Percentiles rank a stretch among this genome's conserved stretches.
Conservation (phyloP, 1,140 invertebrate genomes). For the Bilobella aurantiaca region DNA sequence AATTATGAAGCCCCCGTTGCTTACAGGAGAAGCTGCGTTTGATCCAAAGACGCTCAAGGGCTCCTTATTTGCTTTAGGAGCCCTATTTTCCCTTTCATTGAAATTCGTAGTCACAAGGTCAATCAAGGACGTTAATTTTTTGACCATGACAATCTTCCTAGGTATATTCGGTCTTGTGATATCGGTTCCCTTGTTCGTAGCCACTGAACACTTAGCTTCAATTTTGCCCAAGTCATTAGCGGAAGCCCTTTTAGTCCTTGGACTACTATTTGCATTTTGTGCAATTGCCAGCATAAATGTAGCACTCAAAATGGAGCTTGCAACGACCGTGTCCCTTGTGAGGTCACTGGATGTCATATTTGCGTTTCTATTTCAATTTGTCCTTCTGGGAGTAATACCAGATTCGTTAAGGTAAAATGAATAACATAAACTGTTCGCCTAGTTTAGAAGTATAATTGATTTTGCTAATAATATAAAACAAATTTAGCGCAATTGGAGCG, state of each 20-base stretch:
- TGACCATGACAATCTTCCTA: slow-evolving; percentile 18
- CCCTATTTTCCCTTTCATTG: slow-evolving; percentile 14
- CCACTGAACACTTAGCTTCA: slow-evolving; percentile 11
- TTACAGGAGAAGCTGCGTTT: slow-evolving; percentile 16
- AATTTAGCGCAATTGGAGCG: not conserved
- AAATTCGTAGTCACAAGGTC: slow-evolving; percentile 21
- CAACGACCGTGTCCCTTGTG: slow-evolving; percentile 9
- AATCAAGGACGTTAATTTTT: slow-evolving; percentile 11
- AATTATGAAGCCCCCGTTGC: slow-evolving; percentile 19
- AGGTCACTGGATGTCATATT: slow-evolving; percentile 15
- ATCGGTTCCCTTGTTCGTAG: slow-evolving; percentile 11
- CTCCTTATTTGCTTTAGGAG: slow-evolving; percentile 10
- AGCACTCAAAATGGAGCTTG: slow-evolving; percentile 21
- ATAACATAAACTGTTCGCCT: too few species aligned
- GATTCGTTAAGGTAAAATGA: slow-evolving; percentile 14
- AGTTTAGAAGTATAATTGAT: not conserved
- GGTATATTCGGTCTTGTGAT: slow-evolving; percentile 12
- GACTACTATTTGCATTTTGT: not conserved
- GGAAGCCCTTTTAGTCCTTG: not conserved
- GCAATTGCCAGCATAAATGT: slow-evolving; percentile 7
- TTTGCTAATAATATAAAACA: not conserved
- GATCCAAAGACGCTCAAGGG: slow-evolving; percentile 13
- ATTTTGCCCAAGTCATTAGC: slow-evolving; percentile 6
- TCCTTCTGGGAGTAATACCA: slow-evolving; percentile 2
- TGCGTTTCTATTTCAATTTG: slow-evolving; percentile 14